These are phyloP conservation scores for Aphelocoma coerulescens DNA, from an alignment of 2,113 vertebrate genomes.

Conservation along the genomic window DNA sequence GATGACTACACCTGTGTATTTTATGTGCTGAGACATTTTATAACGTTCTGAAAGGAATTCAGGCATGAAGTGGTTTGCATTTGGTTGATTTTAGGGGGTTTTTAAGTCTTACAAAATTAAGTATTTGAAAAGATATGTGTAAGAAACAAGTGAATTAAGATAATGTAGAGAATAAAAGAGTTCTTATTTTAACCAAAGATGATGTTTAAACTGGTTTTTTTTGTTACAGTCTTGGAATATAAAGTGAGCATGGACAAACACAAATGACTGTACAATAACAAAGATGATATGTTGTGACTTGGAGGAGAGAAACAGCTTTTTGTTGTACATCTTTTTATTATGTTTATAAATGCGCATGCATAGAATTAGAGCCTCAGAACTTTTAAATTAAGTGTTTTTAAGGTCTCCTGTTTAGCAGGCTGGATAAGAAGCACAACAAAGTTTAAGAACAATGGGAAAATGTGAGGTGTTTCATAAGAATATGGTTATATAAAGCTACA, in stretches of 20 bases:
- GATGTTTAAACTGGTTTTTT: background rate
- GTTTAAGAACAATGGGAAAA: background rate
- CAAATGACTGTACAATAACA: background rate
- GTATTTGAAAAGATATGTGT: background rate
- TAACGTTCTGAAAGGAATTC: background rate
- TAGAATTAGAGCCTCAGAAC: background rate
- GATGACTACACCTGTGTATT: background rate
- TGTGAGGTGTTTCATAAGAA: background rate
- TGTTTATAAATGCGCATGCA: background rate
- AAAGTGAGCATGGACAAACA: background rate
- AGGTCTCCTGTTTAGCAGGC: background rate
- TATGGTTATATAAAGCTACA: background rate
- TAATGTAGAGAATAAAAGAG: background rate
- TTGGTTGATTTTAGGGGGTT: rapidly evolving
- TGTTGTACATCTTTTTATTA: background rate
- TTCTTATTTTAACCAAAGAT: background rate
- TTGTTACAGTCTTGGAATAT: background rate
- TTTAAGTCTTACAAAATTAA: background rate
- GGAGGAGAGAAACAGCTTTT: background rate
- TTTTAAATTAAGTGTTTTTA: background rate
- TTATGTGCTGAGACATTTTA: background rate
- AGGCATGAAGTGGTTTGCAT: background rate
- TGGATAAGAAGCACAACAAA: background rate
- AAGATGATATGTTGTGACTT: background rate
- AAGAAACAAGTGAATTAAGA: background rate